Percentiles rank a stretch among this genome's conserved stretches.
phyloP scores from a whole-genome alignment of 2,888 invertebrate genomes.

The Agrochola litura region DNA sequence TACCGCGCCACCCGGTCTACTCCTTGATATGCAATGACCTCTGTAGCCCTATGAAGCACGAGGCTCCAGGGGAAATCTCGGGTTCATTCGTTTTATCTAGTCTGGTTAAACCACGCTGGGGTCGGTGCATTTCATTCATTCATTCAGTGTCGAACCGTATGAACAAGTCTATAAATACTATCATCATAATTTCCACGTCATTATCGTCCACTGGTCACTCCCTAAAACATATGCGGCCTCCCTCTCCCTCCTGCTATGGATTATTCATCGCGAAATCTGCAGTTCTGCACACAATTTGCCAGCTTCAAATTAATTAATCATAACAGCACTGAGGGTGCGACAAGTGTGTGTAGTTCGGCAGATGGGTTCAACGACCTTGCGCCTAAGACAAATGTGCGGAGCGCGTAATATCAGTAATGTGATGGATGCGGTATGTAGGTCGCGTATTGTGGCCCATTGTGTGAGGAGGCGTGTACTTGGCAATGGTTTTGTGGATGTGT shows the following conservation, averaged over 20 bases:
- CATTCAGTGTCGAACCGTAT: too few species aligned
- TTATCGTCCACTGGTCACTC: too few species aligned
- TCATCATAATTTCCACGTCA: background rate
- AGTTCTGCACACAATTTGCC: conserved; percentile 18
- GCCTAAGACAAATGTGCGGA: conserved; percentile 64
- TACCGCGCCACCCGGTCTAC: too few species aligned
- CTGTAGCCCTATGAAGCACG: too few species aligned
- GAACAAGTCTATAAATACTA: too few species aligned
- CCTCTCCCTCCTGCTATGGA: background rate
- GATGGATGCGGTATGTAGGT: conserved; percentile 66
- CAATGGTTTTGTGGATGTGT: background rate
- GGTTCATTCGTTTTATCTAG: too few species aligned
- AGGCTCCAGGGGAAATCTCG: too few species aligned
- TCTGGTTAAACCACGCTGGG: too few species aligned
- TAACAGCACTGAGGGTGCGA: conserved; percentile 32
- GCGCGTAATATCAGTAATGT: conserved; percentile 36
- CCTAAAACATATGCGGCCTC: background rate
- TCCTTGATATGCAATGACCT: too few species aligned
- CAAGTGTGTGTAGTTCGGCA: conserved; percentile 50
- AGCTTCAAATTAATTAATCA: conserved; percentile 41
- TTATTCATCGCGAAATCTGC: conserved; percentile 25
- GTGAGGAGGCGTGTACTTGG: conserved; percentile 11
- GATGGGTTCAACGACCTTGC: conserved; percentile 72
- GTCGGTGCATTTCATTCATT: too few species aligned
- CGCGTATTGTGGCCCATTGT: conserved; percentile 41